These are phyloP conservation scores for Microcebus murinus DNA, from an alignment of 2,113 vertebrate genomes.

Conservation along the genomic window DNA sequence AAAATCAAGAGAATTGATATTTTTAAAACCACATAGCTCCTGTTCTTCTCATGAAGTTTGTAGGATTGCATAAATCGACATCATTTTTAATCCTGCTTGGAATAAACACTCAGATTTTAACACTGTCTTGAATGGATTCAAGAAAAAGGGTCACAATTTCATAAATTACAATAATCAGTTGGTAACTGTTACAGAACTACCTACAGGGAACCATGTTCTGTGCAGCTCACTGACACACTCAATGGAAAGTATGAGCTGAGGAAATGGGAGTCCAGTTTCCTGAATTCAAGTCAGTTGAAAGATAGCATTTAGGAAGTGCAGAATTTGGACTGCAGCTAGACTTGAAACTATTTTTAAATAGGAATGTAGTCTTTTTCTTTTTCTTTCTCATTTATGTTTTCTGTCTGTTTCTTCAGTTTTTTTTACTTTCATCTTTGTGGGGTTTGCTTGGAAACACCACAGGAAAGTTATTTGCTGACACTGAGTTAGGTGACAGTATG, in stretches of 20 bases:
- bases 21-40: not conserved
- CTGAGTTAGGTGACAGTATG: not conserved
- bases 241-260: not conserved
- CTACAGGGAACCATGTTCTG: not conserved
- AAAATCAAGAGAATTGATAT: not conserved
- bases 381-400: not conserved
- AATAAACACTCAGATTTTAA: not conserved
- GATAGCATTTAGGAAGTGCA: constrained; percentile 22
- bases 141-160: not conserved
- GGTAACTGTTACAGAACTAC: not conserved
- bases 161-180: not conserved
- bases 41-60: not conserved
- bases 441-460: constrained; percentile 22
- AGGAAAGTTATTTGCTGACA: constrained; percentile 20
- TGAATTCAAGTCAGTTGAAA: not conserved
- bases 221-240: not conserved
- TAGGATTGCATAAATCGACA: not conserved
- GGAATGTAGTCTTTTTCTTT: not conserved
- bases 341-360: constrained; percentile 28
- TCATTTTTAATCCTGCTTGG: not conserved
- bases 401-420: constrained; percentile 37
- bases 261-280: not conserved
- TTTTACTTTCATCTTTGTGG: not conserved
- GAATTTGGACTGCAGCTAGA: not conserved
- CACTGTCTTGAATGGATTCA: not conserved